Conservation (phyloP, 2,113 vertebrate species). For the Tragelaphus strepsiceros region DNA sequence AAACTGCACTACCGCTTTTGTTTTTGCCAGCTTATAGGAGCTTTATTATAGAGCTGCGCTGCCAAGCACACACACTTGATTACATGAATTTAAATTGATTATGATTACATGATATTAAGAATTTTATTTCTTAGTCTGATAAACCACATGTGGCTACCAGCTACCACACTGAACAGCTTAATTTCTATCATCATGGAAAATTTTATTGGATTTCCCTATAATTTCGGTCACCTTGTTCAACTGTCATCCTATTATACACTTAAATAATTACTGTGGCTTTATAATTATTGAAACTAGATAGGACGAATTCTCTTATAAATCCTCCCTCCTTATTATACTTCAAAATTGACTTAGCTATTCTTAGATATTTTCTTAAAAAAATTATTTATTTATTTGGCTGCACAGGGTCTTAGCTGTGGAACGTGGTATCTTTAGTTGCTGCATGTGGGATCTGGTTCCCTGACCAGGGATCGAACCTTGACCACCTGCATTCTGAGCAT, state of each 20-base stretch:
- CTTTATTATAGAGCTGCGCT: neutral
- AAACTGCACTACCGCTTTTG: neutral
- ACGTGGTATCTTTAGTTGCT: rapidly evolving
- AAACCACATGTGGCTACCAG: neutral
- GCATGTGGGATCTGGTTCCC: neutral
- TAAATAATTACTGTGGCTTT: neutral
- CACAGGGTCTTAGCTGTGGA: neutral
- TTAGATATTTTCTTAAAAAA: neutral
- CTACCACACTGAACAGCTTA: neutral
- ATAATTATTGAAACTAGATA: neutral
- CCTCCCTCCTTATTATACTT: neutral
- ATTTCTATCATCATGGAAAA: neutral
- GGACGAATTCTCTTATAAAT: neutral
- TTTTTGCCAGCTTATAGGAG: neutral
- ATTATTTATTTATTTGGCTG: neutral
- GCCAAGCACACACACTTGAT: neutral
- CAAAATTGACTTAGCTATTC: neutral
- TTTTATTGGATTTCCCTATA: neutral
- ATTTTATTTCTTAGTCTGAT: neutral
- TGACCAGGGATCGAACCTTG: rapidly evolving
- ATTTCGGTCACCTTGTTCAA: neutral
- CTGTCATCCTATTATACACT: neutral
- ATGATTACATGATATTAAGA: neutral
- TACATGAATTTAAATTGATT: neutral
- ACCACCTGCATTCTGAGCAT: neutral